A percentile compares a stretch with the other conserved stretches of the same genome.
These are phyloP conservation scores for Lamprotornis superbus DNA, from an alignment of 2,113 vertebrate genomes.

Conservation along the genomic window DNA sequence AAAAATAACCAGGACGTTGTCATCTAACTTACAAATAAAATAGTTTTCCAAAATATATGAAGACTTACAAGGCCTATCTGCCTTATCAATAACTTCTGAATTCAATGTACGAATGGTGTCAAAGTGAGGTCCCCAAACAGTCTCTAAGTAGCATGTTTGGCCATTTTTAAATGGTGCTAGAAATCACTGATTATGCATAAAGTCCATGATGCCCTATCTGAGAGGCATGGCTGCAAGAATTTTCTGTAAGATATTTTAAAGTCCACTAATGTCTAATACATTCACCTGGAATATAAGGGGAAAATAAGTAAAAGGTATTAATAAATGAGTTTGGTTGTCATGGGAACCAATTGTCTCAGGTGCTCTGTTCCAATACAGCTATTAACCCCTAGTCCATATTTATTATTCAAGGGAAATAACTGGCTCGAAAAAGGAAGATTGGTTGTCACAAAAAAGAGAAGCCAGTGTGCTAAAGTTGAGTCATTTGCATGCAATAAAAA, in stretches of 20 bases:
- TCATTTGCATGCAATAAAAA: conserved; percentile 66
- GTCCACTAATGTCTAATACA: conserved; percentile 20
- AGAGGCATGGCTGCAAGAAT: not conserved
- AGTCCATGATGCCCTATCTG: not conserved
- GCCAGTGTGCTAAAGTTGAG: conserved; percentile 39
- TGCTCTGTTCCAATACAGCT: conserved; percentile 37
- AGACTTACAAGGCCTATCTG: not conserved
- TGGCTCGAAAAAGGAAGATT: conserved; percentile 59
- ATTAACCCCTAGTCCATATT: conserved; percentile 67
- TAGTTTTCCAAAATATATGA: not conserved
- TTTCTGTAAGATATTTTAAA: conserved; percentile 32
- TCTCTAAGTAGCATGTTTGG: not conserved
- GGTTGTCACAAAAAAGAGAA: conserved; percentile 68
- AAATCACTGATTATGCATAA: not conserved
- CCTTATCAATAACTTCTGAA: not conserved
- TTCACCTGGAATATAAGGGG: conserved; percentile 10
- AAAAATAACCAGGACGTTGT: not conserved
- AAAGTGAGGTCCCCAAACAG: not conserved
- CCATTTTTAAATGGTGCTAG: not conserved
- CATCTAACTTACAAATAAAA: not conserved
- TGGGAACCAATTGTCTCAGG: conserved; percentile 69
- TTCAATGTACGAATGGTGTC: not conserved
- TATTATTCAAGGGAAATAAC: conserved; percentile 73
- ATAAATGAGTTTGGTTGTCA: conserved; percentile 66
- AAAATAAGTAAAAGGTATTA: conserved; percentile 66